Conservation (phyloP, 2,888 invertebrate species). For the Macrophya alboannulata region DNA sequence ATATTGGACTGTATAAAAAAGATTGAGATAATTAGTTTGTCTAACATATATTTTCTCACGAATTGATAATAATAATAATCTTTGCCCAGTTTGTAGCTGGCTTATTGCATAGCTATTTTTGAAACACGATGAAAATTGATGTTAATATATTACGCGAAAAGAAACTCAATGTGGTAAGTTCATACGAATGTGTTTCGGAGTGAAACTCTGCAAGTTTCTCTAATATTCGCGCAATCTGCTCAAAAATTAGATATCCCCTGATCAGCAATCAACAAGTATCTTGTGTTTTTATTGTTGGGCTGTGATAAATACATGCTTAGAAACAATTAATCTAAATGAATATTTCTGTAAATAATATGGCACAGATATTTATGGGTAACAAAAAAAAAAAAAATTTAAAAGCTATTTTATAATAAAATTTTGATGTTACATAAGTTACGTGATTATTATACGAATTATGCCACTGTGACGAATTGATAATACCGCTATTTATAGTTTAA, state of each 20-base stretch:
- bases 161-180: conserved; percentile 53
- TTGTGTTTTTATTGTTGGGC: conserved; percentile 46
- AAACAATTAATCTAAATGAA: conserved; percentile 26
- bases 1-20: neutral
- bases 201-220: conserved; percentile 27
- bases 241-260: neutral
- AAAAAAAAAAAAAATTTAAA: neutral
- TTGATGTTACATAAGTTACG: conserved; percentile 20
- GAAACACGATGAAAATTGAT: conserved; percentile 49
- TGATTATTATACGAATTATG: conserved; percentile 27
- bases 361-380: conserved; percentile 17
- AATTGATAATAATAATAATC: conserved; percentile 17
- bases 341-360: conserved; percentile 20
- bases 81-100: conserved; percentile 9
- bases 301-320: conserved; percentile 54
- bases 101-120: conserved; percentile 26
- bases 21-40: neutral
- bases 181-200: neutral
- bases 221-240: conserved; percentile 31
- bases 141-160: conserved; percentile 54
- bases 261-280: conserved; percentile 43
- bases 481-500: conserved; percentile 18
- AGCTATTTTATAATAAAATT: conserved; percentile 29
- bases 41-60: neutral
- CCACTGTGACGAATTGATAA: conserved; percentile 33